phyloP scores from a whole-genome alignment of 1,140 invertebrate genomes.

The Glomeris maerens region DNA sequence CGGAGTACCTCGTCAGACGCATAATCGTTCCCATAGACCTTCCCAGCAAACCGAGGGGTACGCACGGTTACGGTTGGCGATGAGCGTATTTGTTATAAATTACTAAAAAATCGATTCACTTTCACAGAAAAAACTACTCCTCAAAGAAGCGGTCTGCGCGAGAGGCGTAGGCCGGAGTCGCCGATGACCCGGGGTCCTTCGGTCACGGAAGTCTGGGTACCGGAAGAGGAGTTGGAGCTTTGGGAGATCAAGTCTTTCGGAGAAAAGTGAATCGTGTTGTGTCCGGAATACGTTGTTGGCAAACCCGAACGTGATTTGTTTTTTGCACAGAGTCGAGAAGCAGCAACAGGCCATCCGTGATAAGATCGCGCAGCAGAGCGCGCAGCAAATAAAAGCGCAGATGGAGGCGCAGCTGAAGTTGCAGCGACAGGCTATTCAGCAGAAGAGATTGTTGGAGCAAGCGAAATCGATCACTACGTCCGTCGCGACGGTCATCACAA shows the following conservation, averaged over 20 bases:
- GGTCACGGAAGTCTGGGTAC: conserved; percentile 86
- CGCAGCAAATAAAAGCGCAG: conserved; percentile 75
- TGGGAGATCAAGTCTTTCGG: conserved; percentile 96
- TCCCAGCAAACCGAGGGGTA: conserved; percentile 74
- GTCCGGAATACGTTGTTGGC: not conserved
- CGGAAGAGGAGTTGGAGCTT: conserved; percentile 85
- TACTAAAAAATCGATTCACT: too few species aligned
- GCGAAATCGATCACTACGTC: conserved; percentile 23
- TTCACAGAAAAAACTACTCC: conserved; percentile 76
- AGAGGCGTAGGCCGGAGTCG: conserved; percentile 76
- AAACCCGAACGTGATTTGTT: conserved; percentile 1
- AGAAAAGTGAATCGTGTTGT: conserved; percentile 43
- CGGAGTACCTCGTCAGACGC: conserved; percentile 81
- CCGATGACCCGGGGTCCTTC: conserved; percentile 78
- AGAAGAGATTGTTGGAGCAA: conserved; percentile 47
- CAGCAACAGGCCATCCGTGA: conserved; percentile 17
- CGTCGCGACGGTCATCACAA: conserved; percentile 8
- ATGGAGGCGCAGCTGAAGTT: conserved; percentile 75
- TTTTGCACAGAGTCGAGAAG: conserved; percentile 16
- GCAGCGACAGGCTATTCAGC: conserved; percentile 70
- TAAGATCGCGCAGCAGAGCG: conserved; percentile 21
- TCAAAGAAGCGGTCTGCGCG: conserved; percentile 69
- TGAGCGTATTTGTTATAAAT: not conserved
- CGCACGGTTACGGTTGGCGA: conserved; percentile 16
- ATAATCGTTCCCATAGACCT: conserved; percentile 89